Evolutionary conservation across 2,888 invertebrate genomes (phyloP).

Genomic region (Lymantria dispar): DNA sequence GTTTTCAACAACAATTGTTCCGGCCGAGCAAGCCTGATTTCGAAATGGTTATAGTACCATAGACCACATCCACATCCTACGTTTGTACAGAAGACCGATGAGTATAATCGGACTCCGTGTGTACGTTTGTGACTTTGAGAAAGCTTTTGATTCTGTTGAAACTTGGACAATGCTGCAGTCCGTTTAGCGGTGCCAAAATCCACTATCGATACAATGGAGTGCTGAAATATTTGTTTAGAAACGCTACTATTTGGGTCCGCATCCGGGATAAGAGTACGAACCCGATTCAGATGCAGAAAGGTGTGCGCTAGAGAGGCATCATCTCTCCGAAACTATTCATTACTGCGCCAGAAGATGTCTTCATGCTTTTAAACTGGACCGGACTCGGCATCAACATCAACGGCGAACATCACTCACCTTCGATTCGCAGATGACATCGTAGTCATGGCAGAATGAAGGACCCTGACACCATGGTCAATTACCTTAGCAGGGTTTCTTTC

Average conservation of each 20-base stretch:
- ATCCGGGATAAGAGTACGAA: too few species aligned
- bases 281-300: too few species aligned
- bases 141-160: constrained; percentile 7
- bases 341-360: too few species aligned
- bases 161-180: background rate
- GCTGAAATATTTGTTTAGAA: background rate
- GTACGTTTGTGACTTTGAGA: background rate
- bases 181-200: constrained; percentile 3
- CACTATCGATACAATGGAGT: constrained; percentile 5
- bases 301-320: too few species aligned
- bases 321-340: too few species aligned
- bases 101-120: background rate
- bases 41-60: background rate
- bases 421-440: too few species aligned
- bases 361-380: too few species aligned
- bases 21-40: background rate
- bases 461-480: background rate
- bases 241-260: background rate
- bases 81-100: background rate
- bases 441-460: background rate
- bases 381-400: too few species aligned
- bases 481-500: background rate
- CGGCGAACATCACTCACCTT: too few species aligned
- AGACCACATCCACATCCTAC: background rate
- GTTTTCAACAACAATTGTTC: background rate